These are phyloP conservation scores for Amphiura filiformis DNA, from an alignment of 35 echinoderm and acorn worm genomes.

Conservation along the genomic window DNA sequence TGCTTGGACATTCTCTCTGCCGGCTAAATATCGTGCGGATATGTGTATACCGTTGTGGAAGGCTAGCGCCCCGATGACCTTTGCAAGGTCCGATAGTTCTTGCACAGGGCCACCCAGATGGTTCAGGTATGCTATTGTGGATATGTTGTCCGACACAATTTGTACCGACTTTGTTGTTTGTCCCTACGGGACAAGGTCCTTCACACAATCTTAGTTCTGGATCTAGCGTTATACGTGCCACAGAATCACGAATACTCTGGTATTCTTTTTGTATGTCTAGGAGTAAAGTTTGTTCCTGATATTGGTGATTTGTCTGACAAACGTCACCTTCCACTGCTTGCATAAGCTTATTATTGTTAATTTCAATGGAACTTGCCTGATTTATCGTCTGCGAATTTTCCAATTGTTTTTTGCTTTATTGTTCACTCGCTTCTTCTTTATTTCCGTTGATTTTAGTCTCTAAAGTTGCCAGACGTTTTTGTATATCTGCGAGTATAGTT, in stretches of 20 bases:
- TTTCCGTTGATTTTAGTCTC: no score
- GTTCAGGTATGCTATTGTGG: slow-evolving; percentile 47
- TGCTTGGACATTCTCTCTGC: background rate
- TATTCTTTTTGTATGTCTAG: background rate
- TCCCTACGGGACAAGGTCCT: background rate
- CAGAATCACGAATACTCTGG: background rate
- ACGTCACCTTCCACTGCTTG: no score
- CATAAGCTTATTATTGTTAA: no score
- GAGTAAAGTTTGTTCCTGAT: no score
- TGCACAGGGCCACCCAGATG: slow-evolving; percentile 27
- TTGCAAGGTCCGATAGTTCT: slow-evolving; percentile 22
- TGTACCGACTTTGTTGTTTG: slow-evolving; percentile 19
- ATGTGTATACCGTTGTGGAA: background rate
- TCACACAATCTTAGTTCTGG: background rate
- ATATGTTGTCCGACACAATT: slow-evolving; percentile 58
- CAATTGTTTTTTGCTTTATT: no score
- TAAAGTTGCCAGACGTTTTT: no score
- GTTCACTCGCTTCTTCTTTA: no score
- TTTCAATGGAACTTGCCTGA: no score
- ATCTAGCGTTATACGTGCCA: background rate
- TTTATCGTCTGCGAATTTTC: no score
- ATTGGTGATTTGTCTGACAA: no score
- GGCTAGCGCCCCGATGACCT: slow-evolving; percentile 32
- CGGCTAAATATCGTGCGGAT: slow-evolving; percentile 15
- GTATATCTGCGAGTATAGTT: no score